Percentiles rank a stretch among this genome's conserved stretches.
These are phyloP conservation scores for Crypturellus undulatus DNA, from an alignment of 2,113 vertebrate species.

Conservation along the genomic window DNA sequence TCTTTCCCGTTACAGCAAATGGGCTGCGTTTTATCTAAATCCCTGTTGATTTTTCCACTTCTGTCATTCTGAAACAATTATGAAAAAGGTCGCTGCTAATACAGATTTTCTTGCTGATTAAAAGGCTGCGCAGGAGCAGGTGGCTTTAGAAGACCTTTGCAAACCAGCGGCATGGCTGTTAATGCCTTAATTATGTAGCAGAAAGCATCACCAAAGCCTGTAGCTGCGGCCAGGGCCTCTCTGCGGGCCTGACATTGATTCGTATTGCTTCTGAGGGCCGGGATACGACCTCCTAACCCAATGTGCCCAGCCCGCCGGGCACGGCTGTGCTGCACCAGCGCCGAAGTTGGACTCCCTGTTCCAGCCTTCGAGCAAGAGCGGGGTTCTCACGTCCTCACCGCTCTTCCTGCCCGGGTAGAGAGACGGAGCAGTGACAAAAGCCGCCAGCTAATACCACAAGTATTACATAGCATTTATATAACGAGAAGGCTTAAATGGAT, in stretches of 20 bases:
- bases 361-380: not conserved
- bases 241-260: constrained; percentile 50
- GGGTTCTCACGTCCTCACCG: not conserved
- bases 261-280: constrained; percentile 56
- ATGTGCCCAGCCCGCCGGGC: constrained; percentile 33
- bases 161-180: not conserved
- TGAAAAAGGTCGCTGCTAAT: not conserved
- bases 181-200: constrained; percentile 28
- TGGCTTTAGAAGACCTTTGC: not conserved
- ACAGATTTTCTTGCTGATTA: not conserved
- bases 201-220: not conserved
- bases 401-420: constrained; percentile 30
- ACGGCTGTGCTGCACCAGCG: not conserved
- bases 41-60: constrained; percentile 16
- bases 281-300: constrained; percentile 63
- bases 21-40: not conserved
- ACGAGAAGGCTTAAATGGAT: constrained; percentile 21
- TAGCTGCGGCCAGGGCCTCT: constrained; percentile 4
- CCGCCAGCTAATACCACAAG: not conserved
- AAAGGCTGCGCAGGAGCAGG: not conserved
- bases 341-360: constrained; percentile 15
- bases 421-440: constrained; percentile 1
- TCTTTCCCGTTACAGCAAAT: not conserved
- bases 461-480: not conserved
- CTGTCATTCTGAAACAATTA: not conserved